Evolutionary conservation across 2,888 invertebrate species (phyloP), one percentile per base, ranked within the genome.

Genomic region (Melikaiella ostensackeni): DNA sequence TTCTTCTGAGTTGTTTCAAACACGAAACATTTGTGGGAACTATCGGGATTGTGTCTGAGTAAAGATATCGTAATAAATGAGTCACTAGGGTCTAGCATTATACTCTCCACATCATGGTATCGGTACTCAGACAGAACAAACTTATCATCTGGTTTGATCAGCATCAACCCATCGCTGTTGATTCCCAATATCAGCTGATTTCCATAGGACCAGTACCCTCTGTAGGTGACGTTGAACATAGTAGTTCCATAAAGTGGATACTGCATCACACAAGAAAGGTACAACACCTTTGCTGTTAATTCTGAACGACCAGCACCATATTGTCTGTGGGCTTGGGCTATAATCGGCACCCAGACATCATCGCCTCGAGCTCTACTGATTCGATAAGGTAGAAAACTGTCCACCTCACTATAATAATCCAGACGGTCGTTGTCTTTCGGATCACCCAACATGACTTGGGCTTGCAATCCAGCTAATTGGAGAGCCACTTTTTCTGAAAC

Each of bases 191-290:
- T 94, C 35, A 91, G 61, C 42, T 89, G 91, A 91, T 93, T 91
- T 92, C 96, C 97, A 88, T 98, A 98, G 7, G 97, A 96, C 97
- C 98, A 98, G 88, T 98, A 97, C 19, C 98, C 98, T 83, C 97
- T 95, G 91, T 98, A 98, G 0, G 96, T 96, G 79, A 98, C 98
- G 16, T 96, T 96, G 92, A 96, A 97, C 93, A 93, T 93, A 55
- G 97, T 97, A 78, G 97, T 96, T 8, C 97, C 97, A 84, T 97
- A 97, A 1, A 98, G 93, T 0, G 98, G 98, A 91, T 98, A 98
- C 92, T 98, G 98, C 97, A 98, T 98, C 7, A 98, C 98, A 88
- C 98, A 98, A 0, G 98, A 97, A 80, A 98, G 92, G 91, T 98
- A 98, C 82, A 98, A 93, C 30, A 98, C 98, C 92, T 98, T 98